phyloP scores from a whole-genome alignment of 2,797 vertebrate species.

The Poliocrania exsul region DNA sequence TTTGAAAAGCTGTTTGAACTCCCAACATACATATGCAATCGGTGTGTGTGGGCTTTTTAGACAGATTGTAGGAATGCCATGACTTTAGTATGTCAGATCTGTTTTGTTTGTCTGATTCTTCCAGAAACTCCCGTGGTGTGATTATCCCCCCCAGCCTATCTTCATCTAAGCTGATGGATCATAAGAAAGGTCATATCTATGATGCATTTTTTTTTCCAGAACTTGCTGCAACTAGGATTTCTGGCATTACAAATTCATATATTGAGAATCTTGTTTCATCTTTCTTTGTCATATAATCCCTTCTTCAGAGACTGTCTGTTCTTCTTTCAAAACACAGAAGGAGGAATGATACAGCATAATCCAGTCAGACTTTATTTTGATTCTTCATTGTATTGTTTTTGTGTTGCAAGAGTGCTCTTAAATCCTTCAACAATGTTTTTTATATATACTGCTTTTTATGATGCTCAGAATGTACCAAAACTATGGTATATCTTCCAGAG shows the following conservation, averaged over 20 bases:
- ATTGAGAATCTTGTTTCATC: not conserved
- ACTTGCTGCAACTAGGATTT: not conserved
- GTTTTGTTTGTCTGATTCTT: constrained; percentile 10
- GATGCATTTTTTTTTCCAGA: not conserved
- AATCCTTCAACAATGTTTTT: not conserved
- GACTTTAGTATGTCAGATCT: not conserved
- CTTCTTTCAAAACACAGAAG: not conserved
- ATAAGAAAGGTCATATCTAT: not conserved
- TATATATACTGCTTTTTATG: not conserved
- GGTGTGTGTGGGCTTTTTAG: not conserved
- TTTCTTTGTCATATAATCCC: not conserved
- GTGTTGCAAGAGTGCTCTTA: not conserved
- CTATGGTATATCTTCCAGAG: not conserved
- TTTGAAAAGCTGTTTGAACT: constrained; percentile 22
- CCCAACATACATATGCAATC: not conserved
- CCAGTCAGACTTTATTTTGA: not conserved
- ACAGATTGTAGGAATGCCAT: not conserved
- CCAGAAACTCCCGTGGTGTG: not conserved
- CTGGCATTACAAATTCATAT: not conserved
- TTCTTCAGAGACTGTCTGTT: not conserved
- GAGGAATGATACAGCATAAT: not conserved
- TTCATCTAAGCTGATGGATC: constrained; percentile 5
- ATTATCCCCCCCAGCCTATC: not conserved
- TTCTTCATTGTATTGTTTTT: not conserved
- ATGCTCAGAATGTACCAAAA: not conserved